These are phyloP conservation scores for Ips nitidus DNA, from an alignment of 1,140 invertebrate species.

Conservation along the genomic window DNA sequence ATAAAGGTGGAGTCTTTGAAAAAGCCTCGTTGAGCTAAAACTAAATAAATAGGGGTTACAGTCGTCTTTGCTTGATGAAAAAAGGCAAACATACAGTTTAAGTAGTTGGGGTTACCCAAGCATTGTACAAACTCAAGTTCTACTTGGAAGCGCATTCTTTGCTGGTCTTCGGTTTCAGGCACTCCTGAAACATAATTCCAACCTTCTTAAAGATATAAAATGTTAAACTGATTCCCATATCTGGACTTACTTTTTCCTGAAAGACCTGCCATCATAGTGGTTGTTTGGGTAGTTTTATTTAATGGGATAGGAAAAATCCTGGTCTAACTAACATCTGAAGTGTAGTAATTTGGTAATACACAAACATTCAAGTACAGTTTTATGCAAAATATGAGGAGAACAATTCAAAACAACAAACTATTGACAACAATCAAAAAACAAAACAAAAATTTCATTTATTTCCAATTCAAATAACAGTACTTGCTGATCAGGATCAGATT, in stretches of 20 bases:
- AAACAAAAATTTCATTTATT: too few species aligned
- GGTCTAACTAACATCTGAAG: too few species aligned
- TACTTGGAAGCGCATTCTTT: constrained; percentile 88
- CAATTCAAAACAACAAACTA: too few species aligned
- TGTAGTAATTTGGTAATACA: too few species aligned
- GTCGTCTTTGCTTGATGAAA: not conserved
- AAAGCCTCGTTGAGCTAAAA: constrained; percentile 95
- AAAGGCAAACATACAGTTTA: constrained; percentile 82
- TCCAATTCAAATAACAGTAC: too few species aligned
- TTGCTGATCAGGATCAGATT: too few species aligned
- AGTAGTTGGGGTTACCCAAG: constrained; percentile 96
- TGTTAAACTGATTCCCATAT: not conserved
- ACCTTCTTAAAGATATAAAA: constrained; percentile 39
- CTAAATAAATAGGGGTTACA: constrained; percentile 56
- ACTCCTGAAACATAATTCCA: constrained; percentile 60
- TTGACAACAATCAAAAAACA: too few species aligned
- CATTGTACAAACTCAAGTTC: constrained; percentile 99
- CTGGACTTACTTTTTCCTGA: constrained; percentile 38
- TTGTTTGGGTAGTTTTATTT: too few species aligned
- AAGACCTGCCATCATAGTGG: constrained; percentile 31
- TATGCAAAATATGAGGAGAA: too few species aligned
- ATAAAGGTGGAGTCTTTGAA: constrained; percentile 94
- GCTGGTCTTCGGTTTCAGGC: constrained; percentile 86
- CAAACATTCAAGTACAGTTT: too few species aligned
- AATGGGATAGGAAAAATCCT: too few species aligned